Conservation (phyloP, 2,113 vertebrate species). For the Greenwoodochromis staneri region DNA sequence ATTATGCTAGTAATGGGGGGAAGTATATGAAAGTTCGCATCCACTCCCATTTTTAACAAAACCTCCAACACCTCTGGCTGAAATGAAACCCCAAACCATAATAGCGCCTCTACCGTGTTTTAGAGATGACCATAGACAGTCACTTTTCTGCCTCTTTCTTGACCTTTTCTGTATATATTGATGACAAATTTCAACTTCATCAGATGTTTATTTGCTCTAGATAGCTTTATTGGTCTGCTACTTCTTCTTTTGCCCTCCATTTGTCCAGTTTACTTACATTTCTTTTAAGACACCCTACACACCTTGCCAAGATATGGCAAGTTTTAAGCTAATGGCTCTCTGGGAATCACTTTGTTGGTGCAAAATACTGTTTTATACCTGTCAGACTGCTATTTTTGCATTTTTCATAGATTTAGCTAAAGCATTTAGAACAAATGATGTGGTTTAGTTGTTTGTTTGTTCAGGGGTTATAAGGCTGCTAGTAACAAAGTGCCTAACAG, state of each 20-base stretch:
- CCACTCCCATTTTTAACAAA: not conserved
- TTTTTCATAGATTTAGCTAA: not conserved
- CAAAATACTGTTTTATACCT: not conserved
- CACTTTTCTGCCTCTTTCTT: not conserved
- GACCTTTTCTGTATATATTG: not conserved
- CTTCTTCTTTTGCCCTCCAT: not conserved
- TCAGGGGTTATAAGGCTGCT: not conserved
- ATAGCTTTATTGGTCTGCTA: not conserved
- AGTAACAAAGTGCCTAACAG: not conserved
- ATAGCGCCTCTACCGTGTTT: not conserved
- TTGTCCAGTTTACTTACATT: not conserved
- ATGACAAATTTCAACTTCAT: not conserved
- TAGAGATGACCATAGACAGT: not conserved
- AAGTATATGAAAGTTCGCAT: accelerated
- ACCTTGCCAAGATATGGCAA: not conserved
- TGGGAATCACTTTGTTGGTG: not conserved
- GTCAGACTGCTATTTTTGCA: not conserved
- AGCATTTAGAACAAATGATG: not conserved
- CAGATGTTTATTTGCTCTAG: not conserved
- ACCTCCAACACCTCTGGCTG: not conserved
- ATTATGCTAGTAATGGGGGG: not conserved
- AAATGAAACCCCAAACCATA: not conserved
- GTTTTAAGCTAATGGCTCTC: not conserved
- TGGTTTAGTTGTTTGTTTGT: not conserved
- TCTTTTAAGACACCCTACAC: not conserved